These are phyloP conservation scores for Synanthedon vespiformis DNA, from an alignment of 2,888 invertebrate species.

Conservation along the genomic window DNA sequence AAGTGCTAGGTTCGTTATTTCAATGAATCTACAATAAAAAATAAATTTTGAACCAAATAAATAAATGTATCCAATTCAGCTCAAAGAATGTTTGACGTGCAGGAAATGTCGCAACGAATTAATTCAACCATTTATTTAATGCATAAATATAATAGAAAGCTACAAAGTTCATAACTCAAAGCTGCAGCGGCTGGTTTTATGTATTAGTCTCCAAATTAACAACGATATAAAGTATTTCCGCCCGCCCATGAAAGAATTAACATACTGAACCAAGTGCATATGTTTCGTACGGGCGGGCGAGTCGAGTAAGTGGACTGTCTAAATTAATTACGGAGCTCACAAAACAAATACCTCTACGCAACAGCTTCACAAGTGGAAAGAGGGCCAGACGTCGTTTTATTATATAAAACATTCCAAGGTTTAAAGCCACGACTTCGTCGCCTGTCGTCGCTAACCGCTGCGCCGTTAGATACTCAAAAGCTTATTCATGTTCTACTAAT, in stretches of 20 bases:
- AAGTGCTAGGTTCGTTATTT: no score
- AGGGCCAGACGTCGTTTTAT: slow-evolving; percentile 14
- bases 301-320: slow-evolving; percentile 53
- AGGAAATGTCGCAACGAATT: slow-evolving; percentile 39
- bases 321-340: slow-evolving; percentile 59
- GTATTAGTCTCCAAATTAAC: slow-evolving; percentile 39
- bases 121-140: slow-evolving; percentile 28
- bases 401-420: slow-evolving; percentile 27
- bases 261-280: slow-evolving; percentile 34
- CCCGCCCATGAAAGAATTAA: slow-evolving; percentile 31
- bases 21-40: no score
- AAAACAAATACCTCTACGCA: slow-evolving; percentile 26
- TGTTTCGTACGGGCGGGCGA: slow-evolving; percentile 34
- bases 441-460: slow-evolving; percentile 38
- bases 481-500: slow-evolving; percentile 62
- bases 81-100: slow-evolving; percentile 4
- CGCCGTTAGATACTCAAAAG: slow-evolving; percentile 45
- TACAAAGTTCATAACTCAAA: slow-evolving; percentile 19
- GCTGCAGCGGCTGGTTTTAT: slow-evolving; percentile 21
- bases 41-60: no score
- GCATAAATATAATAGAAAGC: slow-evolving; percentile 13
- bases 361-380: slow-evolving; percentile 42
- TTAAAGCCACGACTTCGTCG: slow-evolving; percentile 33
- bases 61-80: no score
- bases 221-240: slow-evolving; percentile 49